phyloP scores from a whole-genome alignment of 2,797 vertebrate species.

The Falco biarmicus region DNA sequence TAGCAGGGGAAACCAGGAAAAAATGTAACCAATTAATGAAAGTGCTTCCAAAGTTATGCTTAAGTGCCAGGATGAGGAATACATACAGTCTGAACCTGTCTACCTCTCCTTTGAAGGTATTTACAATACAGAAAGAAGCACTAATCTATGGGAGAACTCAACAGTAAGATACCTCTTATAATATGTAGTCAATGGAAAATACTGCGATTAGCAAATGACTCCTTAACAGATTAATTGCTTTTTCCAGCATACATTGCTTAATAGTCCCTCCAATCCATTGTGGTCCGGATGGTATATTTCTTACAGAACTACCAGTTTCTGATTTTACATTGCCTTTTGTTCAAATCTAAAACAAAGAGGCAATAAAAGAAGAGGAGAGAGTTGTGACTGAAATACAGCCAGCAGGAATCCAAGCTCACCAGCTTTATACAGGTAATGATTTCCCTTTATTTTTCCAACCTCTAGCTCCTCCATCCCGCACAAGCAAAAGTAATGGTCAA shows the following conservation, averaged over 20 bases:
- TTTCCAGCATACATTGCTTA: not conserved
- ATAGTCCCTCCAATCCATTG: not conserved
- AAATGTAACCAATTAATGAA: not conserved
- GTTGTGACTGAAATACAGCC: not conserved
- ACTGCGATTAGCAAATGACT: not conserved
- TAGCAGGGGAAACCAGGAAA: not conserved
- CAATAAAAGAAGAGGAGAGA: not conserved
- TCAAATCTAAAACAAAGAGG: not conserved
- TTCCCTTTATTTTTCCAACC: not conserved
- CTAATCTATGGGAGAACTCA: not conserved
- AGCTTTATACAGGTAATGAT: not conserved
- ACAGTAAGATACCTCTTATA: not conserved
- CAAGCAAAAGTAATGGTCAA: not conserved
- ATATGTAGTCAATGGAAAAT: not conserved
- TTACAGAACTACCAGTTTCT: not conserved
- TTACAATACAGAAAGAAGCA: not conserved
- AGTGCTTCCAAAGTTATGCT: not conserved
- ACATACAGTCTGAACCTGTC: not conserved
- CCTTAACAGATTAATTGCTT: not conserved
- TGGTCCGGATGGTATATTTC: not conserved
- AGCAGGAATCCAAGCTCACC: not conserved
- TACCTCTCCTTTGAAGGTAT: not conserved
- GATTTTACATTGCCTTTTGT: not conserved
- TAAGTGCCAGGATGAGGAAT: not conserved
- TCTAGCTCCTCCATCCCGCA: not conserved